Conservation (phyloP, 2,888 invertebrate genomes). For the Nemurella pictetii region DNA sequence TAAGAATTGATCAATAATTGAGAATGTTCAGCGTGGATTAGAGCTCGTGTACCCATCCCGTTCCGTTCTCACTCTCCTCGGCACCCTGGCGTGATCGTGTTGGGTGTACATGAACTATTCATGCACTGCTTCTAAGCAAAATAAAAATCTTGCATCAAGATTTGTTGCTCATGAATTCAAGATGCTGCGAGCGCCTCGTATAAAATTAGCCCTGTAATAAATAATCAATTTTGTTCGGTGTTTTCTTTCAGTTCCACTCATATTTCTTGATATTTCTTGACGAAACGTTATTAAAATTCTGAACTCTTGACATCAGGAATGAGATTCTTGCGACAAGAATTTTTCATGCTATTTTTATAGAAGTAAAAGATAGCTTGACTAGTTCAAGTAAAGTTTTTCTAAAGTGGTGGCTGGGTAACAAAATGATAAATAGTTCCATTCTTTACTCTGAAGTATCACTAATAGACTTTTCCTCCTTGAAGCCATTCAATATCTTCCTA, state of each 20-base stretch:
- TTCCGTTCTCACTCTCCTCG: neutral
- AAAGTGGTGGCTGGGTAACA: neutral
- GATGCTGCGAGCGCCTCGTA: neutral
- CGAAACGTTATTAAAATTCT: neutral
- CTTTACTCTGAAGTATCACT: neutral
- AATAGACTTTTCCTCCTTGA: neutral
- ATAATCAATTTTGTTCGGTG: neutral
- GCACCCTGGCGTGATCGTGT: neutral
- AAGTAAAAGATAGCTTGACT: neutral
- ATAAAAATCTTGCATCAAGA: conserved; percentile 5
- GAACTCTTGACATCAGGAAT: neutral
- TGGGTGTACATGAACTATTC: neutral
- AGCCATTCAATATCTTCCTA: neutral
- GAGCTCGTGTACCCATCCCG: neutral
- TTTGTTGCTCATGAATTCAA: neutral
- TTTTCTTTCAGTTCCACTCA: neutral
- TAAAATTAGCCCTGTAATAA: neutral
- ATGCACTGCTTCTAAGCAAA: neutral
- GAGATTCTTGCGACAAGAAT: neutral
- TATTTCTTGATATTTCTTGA: neutral
- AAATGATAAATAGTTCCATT: neutral
- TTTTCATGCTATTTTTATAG: neutral
- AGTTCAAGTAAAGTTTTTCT: neutral
- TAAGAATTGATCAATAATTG: conserved; percentile 32
- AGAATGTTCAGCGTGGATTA: neutral